Evolutionary conservation across 53 echinoderm and acorn worm genomes (phyloP), one percentile per base, ranked within the genome.

Genomic region (Mesocentrotus franciscanus): DNA sequence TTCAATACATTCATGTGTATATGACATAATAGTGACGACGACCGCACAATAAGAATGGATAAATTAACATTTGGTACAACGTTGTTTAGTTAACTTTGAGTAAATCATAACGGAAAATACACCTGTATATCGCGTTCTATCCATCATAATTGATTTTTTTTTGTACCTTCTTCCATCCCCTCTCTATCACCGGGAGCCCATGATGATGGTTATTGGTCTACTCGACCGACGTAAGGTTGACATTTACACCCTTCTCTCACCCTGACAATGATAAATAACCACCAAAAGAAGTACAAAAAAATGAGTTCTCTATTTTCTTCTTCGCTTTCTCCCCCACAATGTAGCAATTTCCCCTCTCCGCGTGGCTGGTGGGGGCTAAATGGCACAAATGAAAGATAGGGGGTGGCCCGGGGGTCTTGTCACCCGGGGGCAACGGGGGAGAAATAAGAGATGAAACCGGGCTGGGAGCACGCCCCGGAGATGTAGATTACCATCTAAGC

Each of bases 391-490:
- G 58, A 87, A 87, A 87, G 58, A 27, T 57, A 57, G 87, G 58
- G 58, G 27, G 9, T 57, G 57, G 58, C 87, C 87, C 57, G 56
- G 22, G 56, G 87, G 87, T 58, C 87, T 87, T 87, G 87, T 87
- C 91, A 35, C 91, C 91, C 91, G 91, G 91, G 91, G 91, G 62
- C 62, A 66, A 91, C 61, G 91, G 91, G 62, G 39, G 39, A 58
- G 91, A 58, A 91, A 91, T 62, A 91, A 91, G 66, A 66, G 66
- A 36, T 20, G 64, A 34, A 91, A 64, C 35, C 66, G 39, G 66
- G 91, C 91, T 91, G 33, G 36, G 66, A 91, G 91, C 91, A 91
- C 91, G 91, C 91, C 91, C 91, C 91, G 34, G 61, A 66, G 91
- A 91, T 61, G 61, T 91, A 64, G 91, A 91, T 91, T 91, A 91